Percentiles rank a stretch among this genome's conserved stretches.
These are phyloP conservation scores for Allacma fusca DNA, from an alignment of 2,888 invertebrate species.

Conservation along the genomic window DNA sequence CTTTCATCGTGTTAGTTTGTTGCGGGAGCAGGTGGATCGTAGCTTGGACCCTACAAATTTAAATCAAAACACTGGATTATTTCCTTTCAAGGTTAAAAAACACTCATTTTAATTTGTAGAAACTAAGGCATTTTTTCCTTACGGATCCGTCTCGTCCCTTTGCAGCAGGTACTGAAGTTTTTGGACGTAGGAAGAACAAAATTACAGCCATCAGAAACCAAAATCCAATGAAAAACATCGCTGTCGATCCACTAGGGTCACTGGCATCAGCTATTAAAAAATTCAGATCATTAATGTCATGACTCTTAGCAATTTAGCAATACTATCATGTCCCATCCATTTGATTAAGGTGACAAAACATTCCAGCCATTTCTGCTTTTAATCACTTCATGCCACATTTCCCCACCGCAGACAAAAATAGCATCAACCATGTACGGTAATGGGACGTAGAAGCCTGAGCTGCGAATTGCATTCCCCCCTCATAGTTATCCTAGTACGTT, in stretches of 20 bases:
- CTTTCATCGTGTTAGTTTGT: conserved; percentile 29
- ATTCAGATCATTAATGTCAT: background rate
- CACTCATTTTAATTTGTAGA: background rate
- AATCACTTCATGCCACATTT: too few relatives aligned
- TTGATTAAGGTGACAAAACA: too few relatives aligned
- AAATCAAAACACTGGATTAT: conserved; percentile 35
- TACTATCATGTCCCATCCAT: too few relatives aligned
- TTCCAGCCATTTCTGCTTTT: too few relatives aligned
- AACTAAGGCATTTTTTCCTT: background rate
- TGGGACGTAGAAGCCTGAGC: too few relatives aligned
- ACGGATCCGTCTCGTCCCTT: conserved; percentile 64
- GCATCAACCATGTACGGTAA: too few relatives aligned
- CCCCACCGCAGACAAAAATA: too few relatives aligned
- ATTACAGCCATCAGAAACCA: conserved; percentile 68
- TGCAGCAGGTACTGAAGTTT: conserved; percentile 63
- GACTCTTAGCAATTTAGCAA: too few relatives aligned
- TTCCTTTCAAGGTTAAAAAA: background rate
- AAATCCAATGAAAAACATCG: conserved; percentile 66
- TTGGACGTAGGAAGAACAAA: conserved; percentile 68
- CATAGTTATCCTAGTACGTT: too few relatives aligned
- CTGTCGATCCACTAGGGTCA: conserved; percentile 46
- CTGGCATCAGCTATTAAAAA: conserved; percentile 19
- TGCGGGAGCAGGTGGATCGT: conserved; percentile 68
- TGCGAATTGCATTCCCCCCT: too few relatives aligned
- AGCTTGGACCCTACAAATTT: conserved; percentile 66